phyloP scores from a whole-genome alignment of 1,140 invertebrate genomes.

The Maconellicoccus hirsutus region DNA sequence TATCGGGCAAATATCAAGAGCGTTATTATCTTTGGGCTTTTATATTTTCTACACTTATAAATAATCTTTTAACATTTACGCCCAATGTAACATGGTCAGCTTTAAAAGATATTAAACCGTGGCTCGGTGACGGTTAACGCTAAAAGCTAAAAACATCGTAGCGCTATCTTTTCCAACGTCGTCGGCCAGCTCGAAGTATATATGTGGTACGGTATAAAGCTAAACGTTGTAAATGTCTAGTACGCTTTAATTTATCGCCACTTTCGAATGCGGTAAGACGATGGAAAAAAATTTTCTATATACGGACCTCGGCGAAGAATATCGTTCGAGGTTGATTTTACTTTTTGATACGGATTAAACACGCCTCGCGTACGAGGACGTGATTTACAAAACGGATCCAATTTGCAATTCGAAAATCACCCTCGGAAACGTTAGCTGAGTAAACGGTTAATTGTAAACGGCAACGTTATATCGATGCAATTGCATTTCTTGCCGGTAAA shows the following conservation, averaged over 20 bases:
- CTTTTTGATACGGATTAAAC: too few species aligned
- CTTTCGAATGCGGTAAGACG: background rate
- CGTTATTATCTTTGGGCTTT: conserved; percentile 3
- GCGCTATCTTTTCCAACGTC: background rate
- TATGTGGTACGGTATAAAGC: too few species aligned
- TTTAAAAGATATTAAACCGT: conserved; percentile 17
- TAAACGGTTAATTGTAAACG: too few species aligned
- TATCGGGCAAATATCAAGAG: background rate
- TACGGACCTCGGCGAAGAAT: background rate
- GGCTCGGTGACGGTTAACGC: background rate
- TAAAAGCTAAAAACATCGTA: background rate
- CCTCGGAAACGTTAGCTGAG: too few species aligned
- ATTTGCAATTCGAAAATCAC: too few species aligned
- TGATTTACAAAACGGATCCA: too few species aligned
- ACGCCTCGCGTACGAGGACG: too few species aligned
- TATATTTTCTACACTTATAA: conserved; percentile 14
- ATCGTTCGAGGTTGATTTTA: background rate
- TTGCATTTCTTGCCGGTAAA: too few species aligned
- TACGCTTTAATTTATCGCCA: background rate
- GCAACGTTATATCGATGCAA: too few species aligned
- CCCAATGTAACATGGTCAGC: conserved; percentile 14
- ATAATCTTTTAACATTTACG: conserved; percentile 19
- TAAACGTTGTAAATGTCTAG: conserved; percentile 16
- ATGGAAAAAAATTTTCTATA: background rate
- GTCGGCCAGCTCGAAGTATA: too few species aligned